Conservation (phyloP, 1,140 invertebrate species). For the Drosophila kikkawai region DNA sequence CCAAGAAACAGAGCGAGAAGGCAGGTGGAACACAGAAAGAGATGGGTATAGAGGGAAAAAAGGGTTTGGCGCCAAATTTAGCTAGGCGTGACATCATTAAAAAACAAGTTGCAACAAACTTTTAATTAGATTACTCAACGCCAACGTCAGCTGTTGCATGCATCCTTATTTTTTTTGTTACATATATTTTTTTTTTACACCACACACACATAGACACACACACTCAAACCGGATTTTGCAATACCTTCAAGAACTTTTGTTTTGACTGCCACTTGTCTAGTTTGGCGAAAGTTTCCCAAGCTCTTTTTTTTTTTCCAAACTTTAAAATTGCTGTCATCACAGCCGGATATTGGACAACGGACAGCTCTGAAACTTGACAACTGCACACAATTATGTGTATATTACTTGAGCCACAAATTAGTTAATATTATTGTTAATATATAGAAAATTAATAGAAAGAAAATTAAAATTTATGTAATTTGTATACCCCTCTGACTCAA, state of each 20-base stretch:
- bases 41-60: neutral
- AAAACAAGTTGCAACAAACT: conserved; percentile 69
- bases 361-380: conserved; percentile 1
- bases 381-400: neutral
- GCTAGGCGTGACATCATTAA: conserved; percentile 58
- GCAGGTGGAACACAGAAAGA: neutral
- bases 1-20: neutral
- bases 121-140: conserved; percentile 78
- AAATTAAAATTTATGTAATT: neutral
- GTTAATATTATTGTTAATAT: neutral
- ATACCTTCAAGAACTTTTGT: conserved; percentile 34
- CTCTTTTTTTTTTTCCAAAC: conserved; percentile 36
- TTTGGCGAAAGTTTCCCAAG: conserved; percentile 24
- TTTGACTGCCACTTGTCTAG: conserved; percentile 44
- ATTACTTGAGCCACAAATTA: neutral
- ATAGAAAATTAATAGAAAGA: neutral
- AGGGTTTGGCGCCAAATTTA: conserved; percentile 60
- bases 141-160: conserved; percentile 73
- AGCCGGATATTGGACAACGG: conserved; percentile 5
- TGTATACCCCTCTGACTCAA: neutral
- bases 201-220: neutral
- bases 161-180: conserved; percentile 5
- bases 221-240: neutral
- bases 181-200: neutral
- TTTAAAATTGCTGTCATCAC: conserved; percentile 37